Evolutionary conservation across 1,140 invertebrate species (phyloP).

Genomic region (Babylonia areolata): DNA sequence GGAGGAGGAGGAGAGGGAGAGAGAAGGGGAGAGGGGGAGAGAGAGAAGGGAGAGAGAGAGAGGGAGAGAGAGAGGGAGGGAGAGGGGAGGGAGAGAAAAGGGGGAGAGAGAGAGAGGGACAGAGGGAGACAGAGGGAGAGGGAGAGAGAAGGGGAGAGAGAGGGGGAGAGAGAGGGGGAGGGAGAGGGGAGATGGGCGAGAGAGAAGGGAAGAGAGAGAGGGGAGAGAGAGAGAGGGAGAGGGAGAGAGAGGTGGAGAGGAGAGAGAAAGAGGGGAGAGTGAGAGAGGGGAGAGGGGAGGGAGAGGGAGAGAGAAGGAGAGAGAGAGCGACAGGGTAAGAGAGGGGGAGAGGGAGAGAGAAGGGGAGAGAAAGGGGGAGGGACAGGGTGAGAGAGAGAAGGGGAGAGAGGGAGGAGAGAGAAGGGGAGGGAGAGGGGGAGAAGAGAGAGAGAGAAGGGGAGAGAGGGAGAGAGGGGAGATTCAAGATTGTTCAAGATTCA

Average conservation of each 20-base stretch:
- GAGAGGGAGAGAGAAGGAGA: neutral
- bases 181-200: neutral
- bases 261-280: neutral
- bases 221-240: too few species aligned
- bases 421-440: too few species aligned
- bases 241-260: too few species aligned
- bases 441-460: too few species aligned
- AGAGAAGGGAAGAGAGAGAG: neutral
- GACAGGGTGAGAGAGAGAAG: too few species aligned
- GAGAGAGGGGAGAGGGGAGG: neutral
- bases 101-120: neutral
- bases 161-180: neutral
- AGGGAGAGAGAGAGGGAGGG: neutral
- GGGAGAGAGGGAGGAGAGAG: too few species aligned
- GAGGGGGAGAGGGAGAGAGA: neutral
- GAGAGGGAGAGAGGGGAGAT: too few species aligned
- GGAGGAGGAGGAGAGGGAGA: too few species aligned
- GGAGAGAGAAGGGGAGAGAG: neutral
- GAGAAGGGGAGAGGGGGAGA: neutral
- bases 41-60: neutral
- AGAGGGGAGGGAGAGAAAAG: neutral
- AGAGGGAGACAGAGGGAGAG: neutral
- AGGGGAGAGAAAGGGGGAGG: too few species aligned
- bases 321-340: neutral
- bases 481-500: too few species aligned